phyloP scores from a whole-genome alignment of 2,888 invertebrate species.

The Synanthedon vespiformis region DNA sequence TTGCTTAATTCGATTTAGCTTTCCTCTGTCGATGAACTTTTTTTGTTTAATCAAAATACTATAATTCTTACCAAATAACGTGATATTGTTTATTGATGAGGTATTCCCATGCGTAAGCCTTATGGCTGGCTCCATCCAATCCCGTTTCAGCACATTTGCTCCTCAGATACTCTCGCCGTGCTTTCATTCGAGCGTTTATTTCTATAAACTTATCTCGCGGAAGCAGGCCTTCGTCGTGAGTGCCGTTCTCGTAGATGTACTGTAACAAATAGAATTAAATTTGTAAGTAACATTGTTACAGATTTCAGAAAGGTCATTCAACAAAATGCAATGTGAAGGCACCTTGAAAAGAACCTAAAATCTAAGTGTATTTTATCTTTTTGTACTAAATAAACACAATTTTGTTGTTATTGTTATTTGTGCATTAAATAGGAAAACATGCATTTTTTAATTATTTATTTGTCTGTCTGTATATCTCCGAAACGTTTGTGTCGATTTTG shows the following conservation, averaged over 20 bases:
- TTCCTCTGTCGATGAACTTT: conserved; percentile 2
- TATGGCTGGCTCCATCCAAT: conserved; percentile 72
- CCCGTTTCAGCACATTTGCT: conserved; percentile 73
- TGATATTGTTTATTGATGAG: conserved; percentile 84
- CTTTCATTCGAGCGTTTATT: conserved; percentile 71
- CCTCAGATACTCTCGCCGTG: conserved; percentile 68
- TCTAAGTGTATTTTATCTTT: no score
- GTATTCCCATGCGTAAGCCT: conserved; percentile 88
- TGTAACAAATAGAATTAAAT: conserved; percentile 33
- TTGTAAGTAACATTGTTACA: no score
- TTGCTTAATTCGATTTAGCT: background rate
- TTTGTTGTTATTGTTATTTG: no score
- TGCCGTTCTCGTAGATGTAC: conserved; percentile 60
- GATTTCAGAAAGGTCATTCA: no score
- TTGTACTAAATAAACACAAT: no score
- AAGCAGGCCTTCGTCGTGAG: conserved; percentile 48
- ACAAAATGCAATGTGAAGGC: no score
- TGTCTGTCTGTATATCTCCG: no score
- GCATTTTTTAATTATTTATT: no score
- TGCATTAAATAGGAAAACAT: no score
- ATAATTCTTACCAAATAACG: conserved; percentile 76
- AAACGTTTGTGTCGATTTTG: no score
- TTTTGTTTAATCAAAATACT: background rate
- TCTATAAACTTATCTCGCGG: conserved; percentile 67
- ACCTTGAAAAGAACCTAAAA: no score